Evolutionary conservation across 2,888 invertebrate genomes (phyloP).

Genomic region (Rhyacophila evoluta): DNA sequence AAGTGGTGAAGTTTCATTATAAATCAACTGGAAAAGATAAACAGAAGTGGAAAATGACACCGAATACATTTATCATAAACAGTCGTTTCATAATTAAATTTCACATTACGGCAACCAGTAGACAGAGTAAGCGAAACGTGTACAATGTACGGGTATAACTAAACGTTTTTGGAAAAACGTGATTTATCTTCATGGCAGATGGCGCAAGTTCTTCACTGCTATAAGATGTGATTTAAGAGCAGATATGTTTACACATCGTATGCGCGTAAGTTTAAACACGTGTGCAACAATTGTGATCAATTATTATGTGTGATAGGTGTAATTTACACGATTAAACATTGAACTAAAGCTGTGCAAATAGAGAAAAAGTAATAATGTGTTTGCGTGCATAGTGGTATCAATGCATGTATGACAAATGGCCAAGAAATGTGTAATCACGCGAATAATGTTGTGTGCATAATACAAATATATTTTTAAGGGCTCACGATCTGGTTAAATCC

Average conservation of each 20-base stretch:
- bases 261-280: background rate
- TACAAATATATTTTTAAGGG: too few relatives aligned
- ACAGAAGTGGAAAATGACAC: background rate
- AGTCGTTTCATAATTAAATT: background rate
- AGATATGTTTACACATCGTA: background rate
- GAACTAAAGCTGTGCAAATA: background rate
- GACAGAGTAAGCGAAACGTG: background rate
- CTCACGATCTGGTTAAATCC: too few relatives aligned
- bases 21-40: background rate
- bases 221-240: constrained; percentile 18
- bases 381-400: background rate
- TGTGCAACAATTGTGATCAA: background rate
- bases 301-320: background rate
- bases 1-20: background rate
- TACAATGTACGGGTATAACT: background rate
- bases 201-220: background rate
- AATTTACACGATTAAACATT: background rate
- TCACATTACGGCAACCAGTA: background rate
- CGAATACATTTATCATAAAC: background rate
- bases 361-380: background rate
- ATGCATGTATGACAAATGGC: too few relatives aligned
- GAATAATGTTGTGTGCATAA: too few relatives aligned
- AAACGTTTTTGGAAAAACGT: constrained; percentile 14
- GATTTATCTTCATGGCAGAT: background rate
- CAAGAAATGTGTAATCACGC: too few relatives aligned